Evolutionary conservation across 2,888 invertebrate genomes (phyloP), one percentile per base, ranked within the genome.

Genomic region (Crematogaster levior): DNA sequence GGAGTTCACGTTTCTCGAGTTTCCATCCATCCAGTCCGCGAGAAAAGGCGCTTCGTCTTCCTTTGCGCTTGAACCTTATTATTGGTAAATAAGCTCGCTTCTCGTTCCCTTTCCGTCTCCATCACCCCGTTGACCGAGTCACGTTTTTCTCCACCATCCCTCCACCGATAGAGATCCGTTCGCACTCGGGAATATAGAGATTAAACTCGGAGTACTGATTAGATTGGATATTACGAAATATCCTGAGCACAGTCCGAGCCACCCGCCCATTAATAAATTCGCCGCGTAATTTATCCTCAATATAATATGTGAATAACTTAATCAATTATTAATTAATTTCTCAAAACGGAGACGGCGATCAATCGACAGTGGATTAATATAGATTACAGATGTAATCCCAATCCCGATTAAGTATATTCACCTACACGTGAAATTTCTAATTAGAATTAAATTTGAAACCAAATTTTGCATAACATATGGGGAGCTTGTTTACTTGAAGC

Each of bases 31-130:
- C 63, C 63, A 24, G 43, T 18, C 37, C 75, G 75, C 70, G 75
- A 75, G 58, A 65, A 72, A 65, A 77, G 63, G 24, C 56, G 68
- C 73, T 81, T 73, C 66, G 66, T 70, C 70, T 82, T 82, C 75
- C 72, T 70, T 82, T 48, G 56, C 75, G 63, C 60, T 61, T 68
- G 37, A 84, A 84, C 82, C 82, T 84, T 84, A 82, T 82, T 75
- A 84, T 82, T 84, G 82, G 70, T 70, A 75, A 84, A 82, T 75
- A 81, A 68, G 73, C 58, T 72, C 66, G n/a, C 56, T 37, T 51
- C 27, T 53, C 27, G 18, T 30, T 53, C 5, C 15, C 24, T 53
- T 30, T 46, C 48, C 24, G 6, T 48, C 40, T 30, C 37, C 12
- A 21, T 40, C 43, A 30, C n/a, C 7, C 18, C 18, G 27, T 9